These are phyloP conservation scores for Congeria kusceri DNA, from an alignment of 2,888 invertebrate species.

Conservation along the genomic window DNA sequence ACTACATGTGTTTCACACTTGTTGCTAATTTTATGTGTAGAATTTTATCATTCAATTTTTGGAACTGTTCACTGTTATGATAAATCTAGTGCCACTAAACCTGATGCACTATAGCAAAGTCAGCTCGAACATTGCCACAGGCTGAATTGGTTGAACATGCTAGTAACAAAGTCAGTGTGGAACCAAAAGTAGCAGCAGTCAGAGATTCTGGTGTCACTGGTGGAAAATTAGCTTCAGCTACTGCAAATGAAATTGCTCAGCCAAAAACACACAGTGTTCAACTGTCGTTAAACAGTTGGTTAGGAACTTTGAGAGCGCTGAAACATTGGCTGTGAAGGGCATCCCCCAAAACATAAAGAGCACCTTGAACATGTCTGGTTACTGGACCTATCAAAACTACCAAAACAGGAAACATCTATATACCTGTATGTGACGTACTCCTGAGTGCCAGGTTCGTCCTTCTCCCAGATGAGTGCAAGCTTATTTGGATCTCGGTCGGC, in stretches of 20 bases:
- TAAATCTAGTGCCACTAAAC: slow-evolving; percentile 46
- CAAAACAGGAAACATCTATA: no score
- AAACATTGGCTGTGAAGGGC: no score
- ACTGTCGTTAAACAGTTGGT: slow-evolving; percentile 60
- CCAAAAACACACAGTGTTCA: slow-evolving; percentile 58
- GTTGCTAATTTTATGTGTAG: no score
- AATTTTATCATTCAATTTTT: no score
- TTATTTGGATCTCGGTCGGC: slow-evolving; percentile 80
- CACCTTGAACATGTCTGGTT: no score
- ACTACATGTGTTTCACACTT: no score
- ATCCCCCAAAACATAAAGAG: no score
- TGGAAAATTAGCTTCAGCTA: slow-evolving; percentile 5
- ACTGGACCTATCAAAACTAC: no score
- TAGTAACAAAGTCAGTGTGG: slow-evolving; percentile 19
- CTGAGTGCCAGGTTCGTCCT: slow-evolving; percentile 86
- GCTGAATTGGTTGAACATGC: slow-evolving; percentile 56
- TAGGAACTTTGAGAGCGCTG: slow-evolving; percentile 57
- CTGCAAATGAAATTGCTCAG: slow-evolving; percentile 20
- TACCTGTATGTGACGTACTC: slow-evolving; percentile 85
- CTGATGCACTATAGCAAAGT: slow-evolving; percentile 47
- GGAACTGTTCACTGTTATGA: slow-evolving; percentile 23
- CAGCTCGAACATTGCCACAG: slow-evolving; percentile 56
- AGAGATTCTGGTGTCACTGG: slow-evolving; percentile 13
- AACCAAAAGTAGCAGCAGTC: slow-evolving; percentile 11
- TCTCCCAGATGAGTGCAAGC: slow-evolving; percentile 86